Evolutionary conservation across 1,140 invertebrate genomes (phyloP), one percentile per base, ranked within the genome.

Genomic region (Glomeris maerens): DNA sequence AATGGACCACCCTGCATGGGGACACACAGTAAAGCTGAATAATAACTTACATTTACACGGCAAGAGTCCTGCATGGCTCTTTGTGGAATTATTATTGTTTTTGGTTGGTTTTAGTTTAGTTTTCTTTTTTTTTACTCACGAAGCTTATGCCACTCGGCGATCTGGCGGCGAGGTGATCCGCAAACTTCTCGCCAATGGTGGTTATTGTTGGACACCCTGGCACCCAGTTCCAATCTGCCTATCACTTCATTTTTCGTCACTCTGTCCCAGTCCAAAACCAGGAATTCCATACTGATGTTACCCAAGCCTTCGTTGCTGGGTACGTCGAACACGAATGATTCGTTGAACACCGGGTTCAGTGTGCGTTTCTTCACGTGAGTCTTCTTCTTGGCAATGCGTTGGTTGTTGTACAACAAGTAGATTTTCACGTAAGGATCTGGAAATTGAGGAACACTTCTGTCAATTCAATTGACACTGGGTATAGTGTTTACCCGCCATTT

Each of bases 221-320:
- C 68, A 39, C 92, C 91, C 42, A 98, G 74, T 63, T 95, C 88
- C 59, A 98, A 71, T 55, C 88, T 77, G 47, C 93, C 93, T 62
- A 97, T 93, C 31, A 96, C 88, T 78, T 97, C 93, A 67, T 96
- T 96, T 72, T 95, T 97, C 49, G 92, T 96, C 61, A 97, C 88
- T 52, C 92, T 73, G 71, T 97, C 92, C 88, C 91, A 96, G 67
- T 97, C 93, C 2, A 96, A 75, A 44, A 97, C 77, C 59, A 93
- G 76, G 61, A 98, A 83, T 66, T 96, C 90, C 27, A 97, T 74
- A 49, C 84, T 87, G 45, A 96, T 83, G 61, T 84, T 85, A 57
- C 88, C 83, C 42, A 96, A 77, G 17, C 81, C 81, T 61, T 89
- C 84, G 52, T 79, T 79, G 50, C 77, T 72, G 20, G 75, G 74